Evolutionary conservation across 2,888 invertebrate species (phyloP), one percentile per base, ranked within the genome.

Genomic region (Pyrrhosoma nymphula): DNA sequence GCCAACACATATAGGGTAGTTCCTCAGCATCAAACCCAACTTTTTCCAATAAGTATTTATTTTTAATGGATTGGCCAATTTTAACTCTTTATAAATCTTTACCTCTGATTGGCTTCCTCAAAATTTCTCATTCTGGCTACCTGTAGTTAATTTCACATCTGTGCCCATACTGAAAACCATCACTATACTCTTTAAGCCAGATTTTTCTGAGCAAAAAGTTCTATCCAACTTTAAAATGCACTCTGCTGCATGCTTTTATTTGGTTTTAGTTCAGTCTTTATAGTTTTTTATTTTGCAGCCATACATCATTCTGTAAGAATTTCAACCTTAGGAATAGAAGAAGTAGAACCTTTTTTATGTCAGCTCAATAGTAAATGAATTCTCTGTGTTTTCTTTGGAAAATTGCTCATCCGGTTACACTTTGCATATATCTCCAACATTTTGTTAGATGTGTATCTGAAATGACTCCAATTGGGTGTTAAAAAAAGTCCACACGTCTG

Each of bases 1-100:
- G 93, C 93, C 93, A 69, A 69, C 93, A 75, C 56, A 75, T n/a
- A 47, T 93, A 93, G 93, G 93, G 69, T 93, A 93, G 93, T 93
- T 69, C 63, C 69, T 63, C 93, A 93, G 69, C 69, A 93, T 93
- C 60, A 26, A 93, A 47, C 69, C 93, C 93, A 26, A 47, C 75
- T 69, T 93, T 91, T 69, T 93, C 47, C 93, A 47, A 23, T 82
- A 82, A 69, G 35, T 82, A 30, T 82, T 69, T 39, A 60, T 60
- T n/a, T 63, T 69, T 93, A 39, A 35, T 47, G n/a, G 47, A 75
- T 47, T 69, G 93, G 93, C 69, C 93, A 75, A 63, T 69, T 93
- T 39, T 93, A 47, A 93, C 69, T 69, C 16, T 23, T 47, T n/a
- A 47, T 35, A 35, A 63, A 47, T 63, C 93, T 93, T 12, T 93